phyloP scores from a whole-genome alignment of 2,797 vertebrate species.

The Brotula barbata region DNA sequence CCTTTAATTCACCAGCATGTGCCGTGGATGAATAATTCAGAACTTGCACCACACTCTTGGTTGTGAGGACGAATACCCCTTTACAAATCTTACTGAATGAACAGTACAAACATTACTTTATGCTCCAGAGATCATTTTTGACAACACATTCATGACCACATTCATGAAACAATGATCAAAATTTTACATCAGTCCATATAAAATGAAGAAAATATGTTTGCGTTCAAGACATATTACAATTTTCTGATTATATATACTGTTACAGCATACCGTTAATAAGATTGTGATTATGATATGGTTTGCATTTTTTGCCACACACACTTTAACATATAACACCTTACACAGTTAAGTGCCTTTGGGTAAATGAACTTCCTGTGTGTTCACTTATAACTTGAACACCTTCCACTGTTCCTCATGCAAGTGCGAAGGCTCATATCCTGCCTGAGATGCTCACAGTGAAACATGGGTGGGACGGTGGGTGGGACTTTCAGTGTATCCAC shows the following conservation, averaged over 20 bases:
- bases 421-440: slow-evolving; percentile 70
- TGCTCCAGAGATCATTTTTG: background rate
- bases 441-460: slow-evolving; percentile 54
- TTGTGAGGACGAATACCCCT: slow-evolving; percentile 38
- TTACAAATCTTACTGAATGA: slow-evolving; percentile 15
- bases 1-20: slow-evolving; percentile 69
- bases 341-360: slow-evolving; percentile 19
- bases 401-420: slow-evolving; percentile 55
- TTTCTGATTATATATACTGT: no score
- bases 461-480: slow-evolving; percentile 39
- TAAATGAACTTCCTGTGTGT: slow-evolving; percentile 46
- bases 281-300: no score
- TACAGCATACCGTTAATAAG: no score
- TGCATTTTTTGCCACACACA: no score
- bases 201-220: no score
- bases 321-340: background rate
- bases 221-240: no score
- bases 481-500: slow-evolving; percentile 33
- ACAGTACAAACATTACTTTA: slow-evolving; percentile 25
- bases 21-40: slow-evolving; percentile 76
- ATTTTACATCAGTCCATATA: background rate
- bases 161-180: background rate
- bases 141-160: no score
- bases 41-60: slow-evolving; percentile 40
- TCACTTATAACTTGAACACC: slow-evolving; percentile 50